These are phyloP conservation scores for Masticophis lateralis DNA, from an alignment of 2,797 vertebrate genomes.

Conservation along the genomic window DNA sequence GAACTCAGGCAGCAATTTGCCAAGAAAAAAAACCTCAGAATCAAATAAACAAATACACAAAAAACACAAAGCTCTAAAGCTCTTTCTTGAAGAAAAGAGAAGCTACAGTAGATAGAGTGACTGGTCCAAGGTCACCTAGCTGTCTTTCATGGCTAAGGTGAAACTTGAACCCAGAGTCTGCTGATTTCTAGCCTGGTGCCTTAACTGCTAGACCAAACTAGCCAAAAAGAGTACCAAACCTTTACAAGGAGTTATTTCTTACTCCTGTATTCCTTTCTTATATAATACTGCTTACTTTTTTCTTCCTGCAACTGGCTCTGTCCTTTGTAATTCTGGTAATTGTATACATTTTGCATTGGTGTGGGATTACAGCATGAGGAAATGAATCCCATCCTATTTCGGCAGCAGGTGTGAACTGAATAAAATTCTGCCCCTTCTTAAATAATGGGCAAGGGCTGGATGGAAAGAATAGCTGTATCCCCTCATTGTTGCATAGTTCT, in stretches of 20 bases:
- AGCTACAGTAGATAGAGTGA: not conserved
- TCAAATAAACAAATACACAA: not conserved
- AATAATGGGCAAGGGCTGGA: not conserved
- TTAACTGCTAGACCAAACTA: not conserved
- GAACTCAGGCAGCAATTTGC: not conserved
- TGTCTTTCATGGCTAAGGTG: not conserved
- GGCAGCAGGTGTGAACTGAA: not conserved
- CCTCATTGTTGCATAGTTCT: not conserved
- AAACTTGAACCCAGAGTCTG: not conserved
- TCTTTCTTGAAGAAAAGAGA: not conserved
- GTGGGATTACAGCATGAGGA: not conserved
- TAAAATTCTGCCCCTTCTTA: not conserved
- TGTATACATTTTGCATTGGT: not conserved
- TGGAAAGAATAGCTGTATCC: not conserved
- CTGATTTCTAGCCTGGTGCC: not conserved
- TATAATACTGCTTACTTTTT: not conserved
- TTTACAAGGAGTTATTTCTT: not conserved
- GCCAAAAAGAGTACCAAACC: not conserved
- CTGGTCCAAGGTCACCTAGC: not conserved
- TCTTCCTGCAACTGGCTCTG: not conserved
- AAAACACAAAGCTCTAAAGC: not conserved
- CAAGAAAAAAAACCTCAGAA: not conserved
- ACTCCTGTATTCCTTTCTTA: not conserved
- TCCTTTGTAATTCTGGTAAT: not conserved
- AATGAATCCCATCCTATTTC: not conserved